Evolutionary conservation across 2,888 invertebrate genomes (phyloP), one percentile per base, ranked within the genome.

Genomic region (Stenolophus ochropezus): DNA sequence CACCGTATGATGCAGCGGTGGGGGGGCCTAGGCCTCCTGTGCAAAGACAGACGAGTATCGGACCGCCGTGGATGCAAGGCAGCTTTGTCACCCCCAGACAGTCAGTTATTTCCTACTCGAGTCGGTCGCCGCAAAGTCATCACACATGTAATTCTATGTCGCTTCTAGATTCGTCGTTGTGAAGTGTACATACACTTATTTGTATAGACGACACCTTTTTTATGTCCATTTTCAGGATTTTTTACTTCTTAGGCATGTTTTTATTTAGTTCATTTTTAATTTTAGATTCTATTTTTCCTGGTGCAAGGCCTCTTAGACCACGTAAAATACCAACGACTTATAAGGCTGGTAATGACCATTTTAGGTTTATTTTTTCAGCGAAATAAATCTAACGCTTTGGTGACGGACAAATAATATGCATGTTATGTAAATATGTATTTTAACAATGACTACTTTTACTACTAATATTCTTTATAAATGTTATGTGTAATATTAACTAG

Each of bases 121-220:
- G 96, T 84, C 93, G 94, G 86, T 94, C 94, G 85, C 92, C 93
- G 81, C 91, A 91, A 86, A 96, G 96, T 85, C 97, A 97, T 92
- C 97, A 97, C 89, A 96, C 96, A 92, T 97, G 97, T 97, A 97
- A 94, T 88, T 89, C 80, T 27, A 69, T 42, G 33, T 42, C 33
- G 33, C 73, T 73, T 81, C 16, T 73, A 81, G 73, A 73, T 73
- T 73, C 71, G 47, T 49, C 73, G 69, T 69, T 73, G 47, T 74
- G 65, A 11, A 47, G 16, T 81, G 80, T 81, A 81, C 27, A 81
- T 81, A 81, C 80, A 81, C 80, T 27, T 16, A 21, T 33, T 58
- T 81, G 78, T 65, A 82, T 53, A 71, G 33, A 23, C 47, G 18
- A 65, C 23, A 33, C 33, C 20, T 16, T 58, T 74, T 69, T 49